phyloP scores from a whole-genome alignment of 2,797 vertebrate genomes.

The Lates japonicus region DNA sequence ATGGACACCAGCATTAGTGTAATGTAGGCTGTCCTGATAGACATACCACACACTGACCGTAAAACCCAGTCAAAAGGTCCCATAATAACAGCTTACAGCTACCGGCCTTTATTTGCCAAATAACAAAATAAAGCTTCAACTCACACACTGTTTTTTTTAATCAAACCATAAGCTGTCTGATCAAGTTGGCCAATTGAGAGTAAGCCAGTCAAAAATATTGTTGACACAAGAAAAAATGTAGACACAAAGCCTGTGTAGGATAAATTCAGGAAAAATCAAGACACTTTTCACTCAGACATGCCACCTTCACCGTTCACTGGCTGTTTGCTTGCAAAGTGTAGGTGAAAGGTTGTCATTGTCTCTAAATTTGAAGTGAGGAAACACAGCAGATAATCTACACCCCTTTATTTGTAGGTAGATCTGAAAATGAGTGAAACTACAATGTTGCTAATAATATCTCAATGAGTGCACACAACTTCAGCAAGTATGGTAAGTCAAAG shows the following conservation, averaged over 20 bases:
- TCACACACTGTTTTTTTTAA: slow-evolving; percentile 29
- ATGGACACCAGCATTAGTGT: neutral
- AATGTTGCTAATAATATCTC: neutral
- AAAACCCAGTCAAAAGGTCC: slow-evolving; percentile 22
- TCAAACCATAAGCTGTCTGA: slow-evolving; percentile 58
- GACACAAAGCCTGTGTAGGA: slow-evolving; percentile 52
- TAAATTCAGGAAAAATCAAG: slow-evolving; percentile 21
- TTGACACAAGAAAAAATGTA: slow-evolving; percentile 65
- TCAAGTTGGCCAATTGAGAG: slow-evolving; percentile 35
- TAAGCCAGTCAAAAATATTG: slow-evolving; percentile 53
- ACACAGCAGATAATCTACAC: neutral
- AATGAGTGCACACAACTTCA: neutral
- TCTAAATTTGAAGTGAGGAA: slow-evolving; percentile 6
- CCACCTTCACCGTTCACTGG: slow-evolving; percentile 1
- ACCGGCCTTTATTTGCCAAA: slow-evolving; percentile 37
- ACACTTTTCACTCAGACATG: slow-evolving; percentile 4
- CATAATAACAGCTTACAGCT: slow-evolving; percentile 42
- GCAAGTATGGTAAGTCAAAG: neutral
- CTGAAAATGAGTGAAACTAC: neutral
- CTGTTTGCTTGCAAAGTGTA: slow-evolving; percentile 4
- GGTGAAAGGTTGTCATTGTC: slow-evolving; percentile 13
- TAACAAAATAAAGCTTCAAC: slow-evolving; percentile 35
- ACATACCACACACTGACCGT: slow-evolving; percentile 32
- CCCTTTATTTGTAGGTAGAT: neutral
- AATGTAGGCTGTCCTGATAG: slow-evolving; percentile 11